These are phyloP conservation scores for Myotis daubentonii DNA, from an alignment of 2,797 vertebrate genomes.

Conservation along the genomic window DNA sequence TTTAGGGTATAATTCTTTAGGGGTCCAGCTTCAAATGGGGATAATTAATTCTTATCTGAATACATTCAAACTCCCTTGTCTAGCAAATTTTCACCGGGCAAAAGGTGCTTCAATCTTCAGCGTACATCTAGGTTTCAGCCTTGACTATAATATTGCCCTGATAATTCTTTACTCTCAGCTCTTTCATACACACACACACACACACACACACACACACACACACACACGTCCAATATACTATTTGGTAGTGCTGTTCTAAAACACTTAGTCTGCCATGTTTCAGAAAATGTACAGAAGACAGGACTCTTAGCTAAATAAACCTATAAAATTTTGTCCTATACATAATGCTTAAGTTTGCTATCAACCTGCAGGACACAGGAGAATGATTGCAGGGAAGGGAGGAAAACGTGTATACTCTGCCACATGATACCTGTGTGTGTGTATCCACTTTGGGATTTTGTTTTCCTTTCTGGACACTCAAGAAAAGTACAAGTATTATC, in stretches of 20 bases:
- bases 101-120: not conserved
- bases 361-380: not conserved
- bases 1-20: not conserved
- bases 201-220: not conserved
- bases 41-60: not conserved
- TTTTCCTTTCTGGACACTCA: not conserved
- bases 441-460: not conserved
- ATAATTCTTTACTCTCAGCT: not conserved
- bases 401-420: not conserved
- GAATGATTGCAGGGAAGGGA: not conserved
- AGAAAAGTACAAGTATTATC: not conserved
- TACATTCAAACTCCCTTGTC: not conserved
- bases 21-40: not conserved
- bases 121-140: not conserved
- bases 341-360: not conserved
- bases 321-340: not conserved
- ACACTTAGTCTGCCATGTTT: not conserved
- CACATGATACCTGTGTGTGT: not conserved
- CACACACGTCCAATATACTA: not conserved
- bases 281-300: slow-evolving; percentile 31
- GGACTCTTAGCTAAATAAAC: not conserved
- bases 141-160: not conserved
- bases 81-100: not conserved
- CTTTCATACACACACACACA: not conserved
- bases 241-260: not conserved